Evolutionary conservation across 2,113 vertebrate species (phyloP).

Genomic region (Oreotrochilus melanogaster): DNA sequence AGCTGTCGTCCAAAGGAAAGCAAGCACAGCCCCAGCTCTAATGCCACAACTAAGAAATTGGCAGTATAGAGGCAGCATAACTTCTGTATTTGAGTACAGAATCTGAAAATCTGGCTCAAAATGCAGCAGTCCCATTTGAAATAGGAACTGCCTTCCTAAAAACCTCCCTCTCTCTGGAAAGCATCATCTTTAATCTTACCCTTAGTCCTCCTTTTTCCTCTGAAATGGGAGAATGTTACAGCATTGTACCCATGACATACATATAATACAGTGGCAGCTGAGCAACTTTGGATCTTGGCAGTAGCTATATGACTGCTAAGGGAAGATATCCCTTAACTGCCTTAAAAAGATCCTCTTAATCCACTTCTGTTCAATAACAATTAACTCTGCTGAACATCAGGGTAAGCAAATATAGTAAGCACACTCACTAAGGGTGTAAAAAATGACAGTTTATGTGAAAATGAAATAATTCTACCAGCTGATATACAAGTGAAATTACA

Average conservation of each 20-base stretch:
- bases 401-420: background rate
- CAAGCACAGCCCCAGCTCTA: background rate
- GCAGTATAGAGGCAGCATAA: background rate
- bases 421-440: background rate
- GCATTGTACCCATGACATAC: background rate
- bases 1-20: background rate
- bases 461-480: background rate
- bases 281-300: background rate
- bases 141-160: background rate
- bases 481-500: background rate
- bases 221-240: background rate
- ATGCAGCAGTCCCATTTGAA: background rate
- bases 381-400: background rate
- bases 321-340: background rate
- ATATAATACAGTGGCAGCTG: background rate
- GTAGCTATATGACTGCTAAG: background rate
- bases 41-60: accelerated
- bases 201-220: background rate
- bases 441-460: background rate
- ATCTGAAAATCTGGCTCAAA: background rate
- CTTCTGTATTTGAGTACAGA: background rate
- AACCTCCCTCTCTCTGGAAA: background rate
- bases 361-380: background rate
- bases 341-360: background rate
- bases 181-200: background rate